Evolutionary conservation across 2,888 invertebrate species (phyloP), one percentile per base, ranked within the genome.

Genomic region (Hirudinaria manillensis): DNA sequence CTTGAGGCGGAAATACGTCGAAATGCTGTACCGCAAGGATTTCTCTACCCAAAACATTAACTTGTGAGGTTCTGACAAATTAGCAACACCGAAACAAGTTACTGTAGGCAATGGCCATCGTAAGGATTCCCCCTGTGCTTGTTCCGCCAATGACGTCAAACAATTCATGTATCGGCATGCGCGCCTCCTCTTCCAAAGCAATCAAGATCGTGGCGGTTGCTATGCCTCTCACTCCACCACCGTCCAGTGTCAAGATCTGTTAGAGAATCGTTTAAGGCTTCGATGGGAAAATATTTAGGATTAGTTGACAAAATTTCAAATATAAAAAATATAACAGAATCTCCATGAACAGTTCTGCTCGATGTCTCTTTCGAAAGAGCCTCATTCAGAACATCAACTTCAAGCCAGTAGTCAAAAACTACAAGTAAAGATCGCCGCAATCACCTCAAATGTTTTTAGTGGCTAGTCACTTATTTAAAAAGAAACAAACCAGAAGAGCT

Each of bases 141-240:
- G 90, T 92, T 0, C 92, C 98, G 0, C 94, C 93, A 21, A 98
- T 89, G 96, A 97, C 98, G 86, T 99, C 98, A 85, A 99, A 99
- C 83, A 92, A 91, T 16, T 92, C 89, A 32, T 90, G 87, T 65
- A 96, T 90, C 0, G 93, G 93, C 45, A 80, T 80, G 3, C 90
- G 89, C 0, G 91, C 88, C 6, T 81, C 81, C 32, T 82, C 80
- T 78, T 86, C 85, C 65, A 86, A 79, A 38, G 83, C 84, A 76
- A 82, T 78, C 76, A 86, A 78, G 34, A 84, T 79, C 79, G 84
- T 83, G 34, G 84, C 82, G 13, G 84, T 79, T 13, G 84, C 81
- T 27, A 85, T 78, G 3, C 85, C 99, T 21, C 94, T 89, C 78
- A 99, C 96, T 0, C 99, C 98, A 24, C 99, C 99, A 1, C 99